A percentile compares a stretch with the other conserved stretches of the same genome.
Conservation (phyloP, 2,113 vertebrate genomes). For the Cavia porcellus region DNA sequence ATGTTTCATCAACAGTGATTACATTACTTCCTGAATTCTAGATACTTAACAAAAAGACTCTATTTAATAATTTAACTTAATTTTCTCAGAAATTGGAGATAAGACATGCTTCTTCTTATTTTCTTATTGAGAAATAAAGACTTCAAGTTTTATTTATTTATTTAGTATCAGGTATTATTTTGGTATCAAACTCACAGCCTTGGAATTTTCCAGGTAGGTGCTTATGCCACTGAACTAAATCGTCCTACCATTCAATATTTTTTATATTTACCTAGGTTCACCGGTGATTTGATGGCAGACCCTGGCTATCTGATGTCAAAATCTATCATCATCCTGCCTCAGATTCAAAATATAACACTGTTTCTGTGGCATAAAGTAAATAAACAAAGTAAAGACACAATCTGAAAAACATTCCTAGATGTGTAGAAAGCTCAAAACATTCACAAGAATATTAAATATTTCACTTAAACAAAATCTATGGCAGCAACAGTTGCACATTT, state of each 20-base stretch:
- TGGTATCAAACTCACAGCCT: no score
- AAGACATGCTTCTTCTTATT: not conserved
- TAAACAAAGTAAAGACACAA: not conserved
- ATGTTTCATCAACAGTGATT: not conserved
- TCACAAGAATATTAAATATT: not conserved
- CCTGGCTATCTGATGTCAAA: not conserved
- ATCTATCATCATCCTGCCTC: not conserved
- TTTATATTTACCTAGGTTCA: not conserved
- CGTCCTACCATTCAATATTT: not conserved
- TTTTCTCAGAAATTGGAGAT: not conserved
- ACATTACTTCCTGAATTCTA: not conserved
- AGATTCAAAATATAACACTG: not conserved
- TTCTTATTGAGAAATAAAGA: conserved; percentile 41
- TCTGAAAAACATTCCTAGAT: not conserved
- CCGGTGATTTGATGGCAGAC: not conserved
- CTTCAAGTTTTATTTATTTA: not conserved
- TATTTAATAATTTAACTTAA: conserved; percentile 16
- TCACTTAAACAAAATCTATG: not conserved
- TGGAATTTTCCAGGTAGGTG: no score
- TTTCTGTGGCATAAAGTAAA: not conserved
- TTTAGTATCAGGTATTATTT: no score
- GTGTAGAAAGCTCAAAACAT: not conserved
- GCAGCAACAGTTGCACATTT: not conserved
- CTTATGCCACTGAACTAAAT: no score
- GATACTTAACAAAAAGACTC: not conserved